A percentile compares a stretch with the other conserved stretches of the same genome.
Conservation (phyloP, 2,113 vertebrate species). For the Mobula hypostoma region DNA sequence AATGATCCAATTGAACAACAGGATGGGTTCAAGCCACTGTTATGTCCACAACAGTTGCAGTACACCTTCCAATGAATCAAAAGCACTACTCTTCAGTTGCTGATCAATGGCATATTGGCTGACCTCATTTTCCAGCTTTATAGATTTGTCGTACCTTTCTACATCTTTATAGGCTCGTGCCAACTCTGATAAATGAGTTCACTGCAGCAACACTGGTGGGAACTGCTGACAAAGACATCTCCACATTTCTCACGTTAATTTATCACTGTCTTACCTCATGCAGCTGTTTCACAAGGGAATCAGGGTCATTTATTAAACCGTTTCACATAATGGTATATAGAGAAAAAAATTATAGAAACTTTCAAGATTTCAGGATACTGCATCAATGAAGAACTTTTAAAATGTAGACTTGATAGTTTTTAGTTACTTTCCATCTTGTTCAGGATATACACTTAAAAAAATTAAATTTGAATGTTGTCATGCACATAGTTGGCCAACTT, state of each 20-base stretch:
- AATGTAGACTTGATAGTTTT: not conserved
- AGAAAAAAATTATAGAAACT: not conserved
- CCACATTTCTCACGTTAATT: not conserved
- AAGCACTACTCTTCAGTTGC: not conserved
- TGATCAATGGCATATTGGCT: too few species aligned
- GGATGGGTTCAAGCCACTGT: not conserved
- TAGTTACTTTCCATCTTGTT: too few species aligned
- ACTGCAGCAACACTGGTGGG: not conserved
- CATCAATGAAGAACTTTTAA: not conserved
- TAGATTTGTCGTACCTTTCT: not conserved
- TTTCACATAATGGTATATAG: not conserved
- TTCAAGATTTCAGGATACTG: not conserved
- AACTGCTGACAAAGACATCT: not conserved
- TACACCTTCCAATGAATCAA: not conserved
- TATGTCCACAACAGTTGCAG: not conserved
- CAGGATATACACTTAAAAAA: too few species aligned
- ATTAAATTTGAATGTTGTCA: too few species aligned
- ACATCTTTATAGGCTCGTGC: not conserved
- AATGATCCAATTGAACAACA: not conserved
- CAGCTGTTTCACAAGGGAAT: not conserved
- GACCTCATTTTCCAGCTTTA: not conserved
- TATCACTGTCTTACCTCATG: not conserved
- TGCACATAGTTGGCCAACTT: too few species aligned
- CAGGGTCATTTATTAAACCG: not conserved
- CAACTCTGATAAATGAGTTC: not conserved